Percentiles rank a stretch among this genome's conserved stretches.
Conservation (phyloP, 2,888 invertebrate species). For the Subacronicta megacephala region DNA sequence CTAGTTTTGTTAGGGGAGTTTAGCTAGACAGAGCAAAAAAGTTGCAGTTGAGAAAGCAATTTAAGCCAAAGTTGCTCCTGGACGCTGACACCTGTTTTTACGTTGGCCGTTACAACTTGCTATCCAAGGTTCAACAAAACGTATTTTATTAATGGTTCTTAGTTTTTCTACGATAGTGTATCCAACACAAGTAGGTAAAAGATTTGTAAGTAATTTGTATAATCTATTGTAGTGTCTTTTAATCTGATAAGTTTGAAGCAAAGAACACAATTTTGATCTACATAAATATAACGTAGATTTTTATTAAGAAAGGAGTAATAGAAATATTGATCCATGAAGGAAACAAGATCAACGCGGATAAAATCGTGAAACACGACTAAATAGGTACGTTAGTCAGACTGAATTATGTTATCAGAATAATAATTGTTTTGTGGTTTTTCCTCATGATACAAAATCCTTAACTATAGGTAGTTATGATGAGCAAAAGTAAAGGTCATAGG, state of each 20-base stretch:
- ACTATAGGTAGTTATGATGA: constrained; percentile 26
- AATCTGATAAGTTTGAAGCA: no score
- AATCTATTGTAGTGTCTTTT: no score
- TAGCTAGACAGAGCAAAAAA: constrained; percentile 6
- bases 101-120: background rate
- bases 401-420: background rate
- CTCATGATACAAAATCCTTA: constrained; percentile 32
- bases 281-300: no score
- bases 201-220: no score
- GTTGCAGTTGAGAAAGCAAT: constrained; percentile 1
- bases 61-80: constrained; percentile 5
- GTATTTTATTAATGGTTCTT: background rate
- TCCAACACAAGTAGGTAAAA: no score
- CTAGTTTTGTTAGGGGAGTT: background rate
- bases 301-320: no score
- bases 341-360: no score
- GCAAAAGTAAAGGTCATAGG: constrained; percentile 63
- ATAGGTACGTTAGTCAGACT: no score
- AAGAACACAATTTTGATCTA: no score
- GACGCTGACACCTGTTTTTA: constrained; percentile 14
- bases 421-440: constrained; percentile 40
- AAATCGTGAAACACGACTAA: no score
- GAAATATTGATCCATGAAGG: no score
- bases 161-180: background rate
- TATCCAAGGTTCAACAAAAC: constrained; percentile 3